These are phyloP conservation scores for Metacarcinus magister DNA, from an alignment of 2,888 invertebrate species.

Conservation along the genomic window DNA sequence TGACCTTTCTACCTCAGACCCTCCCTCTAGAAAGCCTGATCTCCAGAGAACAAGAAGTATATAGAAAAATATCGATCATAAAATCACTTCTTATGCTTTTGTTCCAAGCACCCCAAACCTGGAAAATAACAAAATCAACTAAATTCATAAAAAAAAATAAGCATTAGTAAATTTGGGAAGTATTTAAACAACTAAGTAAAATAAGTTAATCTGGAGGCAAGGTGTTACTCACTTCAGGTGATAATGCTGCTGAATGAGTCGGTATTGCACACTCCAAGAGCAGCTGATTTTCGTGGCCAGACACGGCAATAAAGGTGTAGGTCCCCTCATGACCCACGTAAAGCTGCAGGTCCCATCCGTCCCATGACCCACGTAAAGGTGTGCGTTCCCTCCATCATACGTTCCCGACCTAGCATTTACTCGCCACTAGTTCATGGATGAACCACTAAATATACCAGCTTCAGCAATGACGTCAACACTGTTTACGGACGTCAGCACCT, in stretches of 20 bases:
- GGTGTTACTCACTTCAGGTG: not conserved
- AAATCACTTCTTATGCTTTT: not conserved
- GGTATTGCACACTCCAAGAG: not conserved
- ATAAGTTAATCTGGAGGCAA: not conserved
- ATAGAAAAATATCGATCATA: not conserved
- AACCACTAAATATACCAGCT: not conserved
- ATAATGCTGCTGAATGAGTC: not conserved
- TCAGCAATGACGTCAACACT: not conserved
- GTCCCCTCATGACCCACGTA: slow-evolving; percentile 16
- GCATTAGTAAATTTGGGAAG: not conserved
- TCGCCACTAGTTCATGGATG: not conserved
- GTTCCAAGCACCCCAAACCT: not conserved
- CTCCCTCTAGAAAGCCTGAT: not conserved
- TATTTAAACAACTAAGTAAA: not conserved
- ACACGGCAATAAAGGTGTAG: not conserved
- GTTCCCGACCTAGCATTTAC: not conserved
- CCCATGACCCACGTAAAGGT: slow-evolving; percentile 26
- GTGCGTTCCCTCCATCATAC: not conserved
- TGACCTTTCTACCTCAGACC: not conserved
- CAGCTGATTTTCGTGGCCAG: not conserved
- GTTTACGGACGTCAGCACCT: not conserved
- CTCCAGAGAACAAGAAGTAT: not conserved
- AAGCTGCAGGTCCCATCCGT: not conserved
- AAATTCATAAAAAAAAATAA: not conserved
- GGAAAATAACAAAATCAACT: not conserved